These are phyloP conservation scores for Macaca fascicularis DNA, from an alignment of 2,113 vertebrate genomes.

Conservation along the genomic window DNA sequence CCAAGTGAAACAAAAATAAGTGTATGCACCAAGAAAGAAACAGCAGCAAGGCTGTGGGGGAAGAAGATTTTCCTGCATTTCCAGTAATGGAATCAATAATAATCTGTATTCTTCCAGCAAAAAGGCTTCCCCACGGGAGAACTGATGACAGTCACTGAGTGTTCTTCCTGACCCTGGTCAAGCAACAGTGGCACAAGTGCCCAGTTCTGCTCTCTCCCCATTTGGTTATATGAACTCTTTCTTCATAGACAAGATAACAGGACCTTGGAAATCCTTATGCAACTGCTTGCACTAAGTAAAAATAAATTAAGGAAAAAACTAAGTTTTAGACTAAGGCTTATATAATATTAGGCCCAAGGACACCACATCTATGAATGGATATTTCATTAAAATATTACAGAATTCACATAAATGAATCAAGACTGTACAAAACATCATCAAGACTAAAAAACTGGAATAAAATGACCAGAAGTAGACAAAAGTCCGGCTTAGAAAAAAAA, in stretches of 20 bases:
- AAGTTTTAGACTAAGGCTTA: not conserved
- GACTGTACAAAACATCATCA: not conserved
- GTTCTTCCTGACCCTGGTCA: conserved; percentile 10
- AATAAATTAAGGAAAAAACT: not conserved
- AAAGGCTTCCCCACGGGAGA: conserved; percentile 39
- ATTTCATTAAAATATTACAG: conserved; percentile 1
- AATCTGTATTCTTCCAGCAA: conserved; percentile 53
- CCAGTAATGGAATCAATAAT: conserved; percentile 19
- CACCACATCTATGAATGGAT: not conserved
- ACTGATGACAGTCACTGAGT: not conserved
- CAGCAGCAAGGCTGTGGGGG: not conserved
- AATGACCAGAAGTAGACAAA: not conserved
- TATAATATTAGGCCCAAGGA: not conserved
- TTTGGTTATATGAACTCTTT: not conserved
- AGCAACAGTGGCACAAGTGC: not conserved
- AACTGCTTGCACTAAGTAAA: not conserved
- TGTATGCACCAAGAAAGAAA: conserved; percentile 40
- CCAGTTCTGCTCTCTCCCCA: rapidly evolving
- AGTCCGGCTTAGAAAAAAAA: not conserved
- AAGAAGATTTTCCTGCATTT: not conserved
- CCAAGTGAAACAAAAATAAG: conserved; percentile 52
- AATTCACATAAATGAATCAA: not conserved
- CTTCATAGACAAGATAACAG: not conserved
- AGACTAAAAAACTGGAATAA: not conserved
- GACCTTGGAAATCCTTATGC: not conserved